phyloP scores from a whole-genome alignment of 2,113 vertebrate species.

The Cricetomys ansorgei region DNA sequence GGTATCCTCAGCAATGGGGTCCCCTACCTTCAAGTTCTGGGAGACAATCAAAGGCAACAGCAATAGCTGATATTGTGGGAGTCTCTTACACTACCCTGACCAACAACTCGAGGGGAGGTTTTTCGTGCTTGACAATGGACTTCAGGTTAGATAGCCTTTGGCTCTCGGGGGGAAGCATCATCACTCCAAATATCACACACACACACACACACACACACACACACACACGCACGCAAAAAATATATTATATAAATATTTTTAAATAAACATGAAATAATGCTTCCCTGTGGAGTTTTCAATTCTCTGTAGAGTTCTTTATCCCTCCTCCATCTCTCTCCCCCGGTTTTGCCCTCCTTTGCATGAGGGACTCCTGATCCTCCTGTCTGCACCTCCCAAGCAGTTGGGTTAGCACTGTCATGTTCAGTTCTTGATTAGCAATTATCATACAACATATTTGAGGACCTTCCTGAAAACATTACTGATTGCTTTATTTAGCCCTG shows the following conservation, averaged over 20 bases:
- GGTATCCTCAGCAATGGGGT: neutral
- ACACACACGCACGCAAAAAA: neutral
- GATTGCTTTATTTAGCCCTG: neutral
- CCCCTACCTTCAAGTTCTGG: neutral
- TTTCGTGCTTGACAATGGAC: neutral
- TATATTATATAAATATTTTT: neutral
- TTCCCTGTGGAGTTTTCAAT: neutral
- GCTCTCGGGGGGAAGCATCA: neutral
- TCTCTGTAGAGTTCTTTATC: neutral
- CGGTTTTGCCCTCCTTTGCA: neutral
- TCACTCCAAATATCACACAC: neutral
- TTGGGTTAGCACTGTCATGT: neutral
- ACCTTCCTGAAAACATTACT: slow-evolving; percentile 1
- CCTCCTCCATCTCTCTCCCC: neutral
- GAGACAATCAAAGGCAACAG: neutral
- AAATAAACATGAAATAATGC: neutral
- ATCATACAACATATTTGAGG: neutral
- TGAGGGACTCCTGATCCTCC: no score
- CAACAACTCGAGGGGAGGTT: neutral
- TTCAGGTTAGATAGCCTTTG: neutral
- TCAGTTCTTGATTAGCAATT: neutral
- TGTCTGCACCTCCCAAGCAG: neutral
- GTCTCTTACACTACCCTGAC: neutral
- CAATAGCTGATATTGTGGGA: neutral
- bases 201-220: neutral